phyloP scores from a whole-genome alignment of 2,797 vertebrate genomes.

The Esox masquinongy region DNA sequence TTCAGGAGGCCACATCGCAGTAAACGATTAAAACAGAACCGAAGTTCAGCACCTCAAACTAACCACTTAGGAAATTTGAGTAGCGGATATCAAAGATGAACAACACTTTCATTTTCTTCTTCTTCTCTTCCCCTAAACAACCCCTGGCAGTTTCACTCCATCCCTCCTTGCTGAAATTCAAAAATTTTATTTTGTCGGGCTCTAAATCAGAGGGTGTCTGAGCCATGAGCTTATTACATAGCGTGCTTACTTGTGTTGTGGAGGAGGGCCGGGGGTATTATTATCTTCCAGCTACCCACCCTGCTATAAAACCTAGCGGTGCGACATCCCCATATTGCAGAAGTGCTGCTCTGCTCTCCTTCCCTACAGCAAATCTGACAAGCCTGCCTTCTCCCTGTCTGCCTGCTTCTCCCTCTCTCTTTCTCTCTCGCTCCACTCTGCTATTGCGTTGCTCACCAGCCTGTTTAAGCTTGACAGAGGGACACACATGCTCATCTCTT shows the following conservation, averaged over 20 bases:
- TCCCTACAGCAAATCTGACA: conserved; percentile 32
- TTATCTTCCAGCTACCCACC: conserved; percentile 87
- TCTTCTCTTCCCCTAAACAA: conserved; percentile 72
- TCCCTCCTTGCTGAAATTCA: conserved; percentile 73
- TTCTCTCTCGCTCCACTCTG: conserved; percentile 60
- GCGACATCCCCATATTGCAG: conserved; percentile 82
- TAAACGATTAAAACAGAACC: too few species aligned
- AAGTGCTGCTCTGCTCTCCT: conserved; percentile 75
- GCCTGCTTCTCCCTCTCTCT: conserved; percentile 31
- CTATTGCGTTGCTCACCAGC: conserved; percentile 28
- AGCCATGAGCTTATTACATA: conserved; percentile 80
- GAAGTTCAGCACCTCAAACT: too few species aligned
- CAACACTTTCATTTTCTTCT: conserved; percentile 37
- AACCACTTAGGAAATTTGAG: too few species aligned
- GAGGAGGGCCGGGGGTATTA: conserved; percentile 86
- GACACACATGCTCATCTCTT: conserved; percentile 28
- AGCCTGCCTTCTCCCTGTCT: conserved; percentile 61
- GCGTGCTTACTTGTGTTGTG: conserved; percentile 81
- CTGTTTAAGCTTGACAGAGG: conserved; percentile 5
- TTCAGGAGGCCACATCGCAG: too few species aligned
- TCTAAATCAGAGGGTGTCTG: conserved; percentile 82
- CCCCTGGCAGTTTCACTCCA: conserved; percentile 65
- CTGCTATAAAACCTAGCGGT: conserved; percentile 85
- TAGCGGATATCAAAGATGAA: too few species aligned
- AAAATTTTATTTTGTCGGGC: conserved; percentile 87